A percentile compares a stretch with the other conserved stretches of the same genome.
phyloP scores from a whole-genome alignment of 1,140 invertebrate genomes.

The Cheumatopsyche charites region DNA sequence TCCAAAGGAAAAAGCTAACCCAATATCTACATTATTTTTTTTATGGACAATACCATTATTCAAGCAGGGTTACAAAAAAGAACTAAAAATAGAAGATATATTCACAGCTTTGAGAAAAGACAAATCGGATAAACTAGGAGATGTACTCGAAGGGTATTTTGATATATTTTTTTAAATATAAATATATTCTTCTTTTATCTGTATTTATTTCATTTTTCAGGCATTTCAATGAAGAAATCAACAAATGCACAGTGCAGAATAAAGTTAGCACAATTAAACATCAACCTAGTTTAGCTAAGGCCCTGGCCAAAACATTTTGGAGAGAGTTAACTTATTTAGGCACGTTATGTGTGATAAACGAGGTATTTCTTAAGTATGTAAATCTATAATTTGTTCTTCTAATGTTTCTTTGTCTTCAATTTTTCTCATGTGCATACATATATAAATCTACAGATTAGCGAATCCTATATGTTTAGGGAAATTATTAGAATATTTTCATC shows the following conservation, averaged over 20 bases:
- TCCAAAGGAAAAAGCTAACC: constrained; percentile 46
- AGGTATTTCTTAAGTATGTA: constrained; percentile 56
- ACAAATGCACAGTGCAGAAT: constrained; percentile 51
- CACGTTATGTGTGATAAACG: constrained; percentile 55
- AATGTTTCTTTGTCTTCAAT: background rate
- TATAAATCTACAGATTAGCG: constrained; percentile 47
- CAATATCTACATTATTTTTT: constrained; percentile 48
- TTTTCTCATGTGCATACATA: background rate
- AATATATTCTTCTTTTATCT: constrained; percentile 19
- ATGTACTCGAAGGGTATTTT: constrained; percentile 62
- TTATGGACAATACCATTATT: constrained; percentile 66
- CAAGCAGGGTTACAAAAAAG: constrained; percentile 62
- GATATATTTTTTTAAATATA: constrained; percentile 19
- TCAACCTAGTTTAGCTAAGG: constrained; percentile 53
- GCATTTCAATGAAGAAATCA: constrained; percentile 54
- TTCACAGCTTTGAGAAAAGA: constrained; percentile 63
- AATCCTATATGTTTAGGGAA: constrained; percentile 63
- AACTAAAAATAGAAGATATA: constrained; percentile 63
- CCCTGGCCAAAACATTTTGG: constrained; percentile 56
- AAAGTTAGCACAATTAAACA: constrained; percentile 13
- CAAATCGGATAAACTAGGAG: constrained; percentile 59
- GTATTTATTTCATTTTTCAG: constrained; percentile 49
- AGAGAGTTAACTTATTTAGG: constrained; percentile 54
- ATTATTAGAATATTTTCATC: constrained; percentile 62
- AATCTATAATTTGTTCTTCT: constrained; percentile 12